phyloP scores from a whole-genome alignment of 2,888 invertebrate genomes.

The Ephialtes manifestator region DNA sequence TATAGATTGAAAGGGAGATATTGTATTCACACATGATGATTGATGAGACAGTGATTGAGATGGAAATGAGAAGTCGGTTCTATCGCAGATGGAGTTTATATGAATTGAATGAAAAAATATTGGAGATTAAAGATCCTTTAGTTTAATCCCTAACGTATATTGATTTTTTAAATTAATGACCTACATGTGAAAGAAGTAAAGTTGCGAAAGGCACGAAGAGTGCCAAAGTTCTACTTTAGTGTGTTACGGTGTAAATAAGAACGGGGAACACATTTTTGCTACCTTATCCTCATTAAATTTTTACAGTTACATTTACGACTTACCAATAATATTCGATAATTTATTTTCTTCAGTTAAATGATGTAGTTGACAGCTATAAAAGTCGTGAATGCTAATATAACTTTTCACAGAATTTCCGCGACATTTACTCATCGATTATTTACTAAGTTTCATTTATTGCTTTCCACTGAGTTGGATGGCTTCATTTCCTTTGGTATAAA shows the following conservation, averaged over 20 bases:
- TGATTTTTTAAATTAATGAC: not conserved
- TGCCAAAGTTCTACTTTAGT: not conserved
- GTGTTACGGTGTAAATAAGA: not conserved
- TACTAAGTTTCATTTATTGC: not conserved
- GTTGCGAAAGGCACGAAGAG: not conserved
- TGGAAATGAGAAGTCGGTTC: constrained; percentile 16
- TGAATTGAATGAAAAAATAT: not conserved
- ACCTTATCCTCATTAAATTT: not conserved
- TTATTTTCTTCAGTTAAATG: not conserved
- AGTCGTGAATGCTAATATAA: not conserved
- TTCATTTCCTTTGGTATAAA: too few species aligned
- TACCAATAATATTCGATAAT: too few species aligned
- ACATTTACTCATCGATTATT: not conserved
- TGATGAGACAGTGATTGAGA: constrained; percentile 34
- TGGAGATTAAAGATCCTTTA: not conserved
- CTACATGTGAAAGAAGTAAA: not conserved
- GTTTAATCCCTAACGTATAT: not conserved
- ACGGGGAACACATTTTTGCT: not conserved
- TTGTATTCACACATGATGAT: not conserved
- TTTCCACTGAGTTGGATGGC: not conserved
- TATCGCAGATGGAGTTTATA: not conserved
- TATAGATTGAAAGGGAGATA: not conserved
- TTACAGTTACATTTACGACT: constrained; percentile 1
- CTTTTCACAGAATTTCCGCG: not conserved
- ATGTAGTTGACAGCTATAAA: not conserved